A percentile compares a stretch with the other conserved stretches of the same genome.
phyloP scores from a whole-genome alignment of 2,113 vertebrate genomes.

The Meriones unguiculatus region DNA sequence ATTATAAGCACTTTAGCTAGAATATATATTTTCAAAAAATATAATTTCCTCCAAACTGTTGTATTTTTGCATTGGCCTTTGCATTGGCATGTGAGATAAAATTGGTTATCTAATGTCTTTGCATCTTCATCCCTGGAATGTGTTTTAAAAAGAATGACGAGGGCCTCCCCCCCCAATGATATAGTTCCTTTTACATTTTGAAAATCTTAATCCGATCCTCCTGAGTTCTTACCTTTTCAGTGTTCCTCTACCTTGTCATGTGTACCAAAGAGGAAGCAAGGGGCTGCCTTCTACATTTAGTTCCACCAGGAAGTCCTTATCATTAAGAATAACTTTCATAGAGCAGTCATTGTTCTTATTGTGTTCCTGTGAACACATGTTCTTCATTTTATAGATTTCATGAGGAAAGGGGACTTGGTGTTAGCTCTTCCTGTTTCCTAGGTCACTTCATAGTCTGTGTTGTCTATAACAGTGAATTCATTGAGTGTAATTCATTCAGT shows the following conservation, averaged over 20 bases:
- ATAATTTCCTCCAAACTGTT: background rate
- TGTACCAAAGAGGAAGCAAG: background rate
- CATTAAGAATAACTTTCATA: background rate
- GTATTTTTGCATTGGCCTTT: background rate
- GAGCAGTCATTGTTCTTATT: background rate
- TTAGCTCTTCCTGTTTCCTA: background rate
- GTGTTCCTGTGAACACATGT: background rate
- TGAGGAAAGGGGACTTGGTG: background rate
- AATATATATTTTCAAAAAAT: background rate
- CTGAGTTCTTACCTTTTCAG: background rate
- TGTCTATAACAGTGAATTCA: background rate
- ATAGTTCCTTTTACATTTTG: background rate
- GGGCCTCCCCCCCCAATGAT: background rate
- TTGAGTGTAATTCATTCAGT: background rate
- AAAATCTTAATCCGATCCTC: background rate
- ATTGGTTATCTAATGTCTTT: background rate
- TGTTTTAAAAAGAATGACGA: background rate
- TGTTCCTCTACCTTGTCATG: background rate
- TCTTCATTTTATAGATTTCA: background rate
- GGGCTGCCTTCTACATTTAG: background rate
- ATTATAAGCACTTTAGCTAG: background rate
- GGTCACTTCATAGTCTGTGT: background rate
- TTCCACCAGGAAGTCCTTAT: background rate
- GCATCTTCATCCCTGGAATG: background rate
- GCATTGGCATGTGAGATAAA: background rate